Evolutionary conservation across 2,888 invertebrate genomes (phyloP), one percentile per base, ranked within the genome.

Genomic region (Trichogramma evanescens): DNA sequence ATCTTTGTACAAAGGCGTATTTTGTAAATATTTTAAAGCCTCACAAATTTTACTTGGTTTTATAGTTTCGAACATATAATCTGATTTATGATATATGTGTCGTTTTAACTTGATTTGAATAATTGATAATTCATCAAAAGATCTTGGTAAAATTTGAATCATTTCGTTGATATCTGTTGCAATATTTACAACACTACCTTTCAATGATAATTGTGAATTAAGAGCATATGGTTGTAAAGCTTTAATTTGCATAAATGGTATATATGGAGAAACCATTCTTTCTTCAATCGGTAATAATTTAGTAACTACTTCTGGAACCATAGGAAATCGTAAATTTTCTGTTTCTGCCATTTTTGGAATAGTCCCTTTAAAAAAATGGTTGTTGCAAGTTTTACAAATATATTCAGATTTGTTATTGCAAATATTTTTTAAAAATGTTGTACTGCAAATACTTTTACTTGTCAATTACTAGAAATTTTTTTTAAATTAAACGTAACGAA

Each of bases 201-300:
- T 72, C 43, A 69, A 61, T 58, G 71, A 71, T 42, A 72, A 59
- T 54, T 72, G 70, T 13, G 70, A 64, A 62, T 75, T 66, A 7
- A 68, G 54, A 41, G 73, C 69, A 59, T 60, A 69, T 6, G 65
- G 62, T 64, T 68, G 61, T 39, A 72, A 65, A 42, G 72, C 64
- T 61, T 69, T 62, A 42, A 77, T 71, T 65, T 73, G 72, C 72
- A 75, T 75, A 55, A 77, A 76, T 46, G 71, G 68, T 45, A 76
- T 64, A 44, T 70, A 67, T 9, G 72, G 71, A 6, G 74, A 64
- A 9, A 74, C 67, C 64, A 76, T 65, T 54, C 76, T 59, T 66
- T 76, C 73, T 68, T 77, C 74, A 5, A 75, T 60, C 13, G 59
- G 52, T 6, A 66, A 63, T 59, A 71, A 65, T 41, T 52, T 58